These are phyloP conservation scores for Lasioglossum oenotherae DNA, from an alignment of 2,888 invertebrate species.

Conservation along the genomic window DNA sequence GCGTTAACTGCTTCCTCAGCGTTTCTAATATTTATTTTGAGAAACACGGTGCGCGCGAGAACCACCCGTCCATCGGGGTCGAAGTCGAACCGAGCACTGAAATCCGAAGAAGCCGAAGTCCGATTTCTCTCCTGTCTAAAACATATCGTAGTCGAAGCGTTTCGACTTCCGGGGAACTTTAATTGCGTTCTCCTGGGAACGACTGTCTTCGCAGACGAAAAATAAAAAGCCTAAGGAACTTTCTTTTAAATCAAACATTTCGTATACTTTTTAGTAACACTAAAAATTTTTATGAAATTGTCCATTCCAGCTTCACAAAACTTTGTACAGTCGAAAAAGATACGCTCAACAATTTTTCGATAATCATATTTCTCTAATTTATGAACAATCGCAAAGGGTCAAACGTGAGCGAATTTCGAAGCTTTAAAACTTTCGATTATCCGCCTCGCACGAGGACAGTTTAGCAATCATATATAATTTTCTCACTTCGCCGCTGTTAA, in stretches of 20 bases:
- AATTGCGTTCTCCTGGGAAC: neutral
- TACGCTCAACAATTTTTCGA: neutral
- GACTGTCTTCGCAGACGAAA: neutral
- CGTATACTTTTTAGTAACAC: neutral
- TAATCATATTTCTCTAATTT: neutral
- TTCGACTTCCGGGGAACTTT: neutral
- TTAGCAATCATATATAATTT: neutral
- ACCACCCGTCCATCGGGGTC: neutral
- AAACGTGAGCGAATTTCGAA: neutral
- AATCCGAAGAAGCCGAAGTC: neutral
- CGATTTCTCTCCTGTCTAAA: neutral
- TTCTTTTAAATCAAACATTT: neutral
- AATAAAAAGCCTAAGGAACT: neutral
- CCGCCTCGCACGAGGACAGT: neutral
- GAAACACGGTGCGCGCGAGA: neutral
- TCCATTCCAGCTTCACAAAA: neutral
- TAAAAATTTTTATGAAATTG: neutral
- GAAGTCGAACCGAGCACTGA: no score
- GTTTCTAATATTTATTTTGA: constrained; percentile 42
- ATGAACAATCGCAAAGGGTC: neutral
- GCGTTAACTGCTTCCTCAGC: constrained; percentile 42
- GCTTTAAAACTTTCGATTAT: neutral
- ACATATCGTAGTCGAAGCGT: neutral
- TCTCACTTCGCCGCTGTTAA: neutral
- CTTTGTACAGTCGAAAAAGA: neutral